A percentile compares a stretch with the other conserved stretches of the same genome.
phyloP scores from a whole-genome alignment of 2,888 invertebrate species.

The Ecliptopera silaceata region DNA sequence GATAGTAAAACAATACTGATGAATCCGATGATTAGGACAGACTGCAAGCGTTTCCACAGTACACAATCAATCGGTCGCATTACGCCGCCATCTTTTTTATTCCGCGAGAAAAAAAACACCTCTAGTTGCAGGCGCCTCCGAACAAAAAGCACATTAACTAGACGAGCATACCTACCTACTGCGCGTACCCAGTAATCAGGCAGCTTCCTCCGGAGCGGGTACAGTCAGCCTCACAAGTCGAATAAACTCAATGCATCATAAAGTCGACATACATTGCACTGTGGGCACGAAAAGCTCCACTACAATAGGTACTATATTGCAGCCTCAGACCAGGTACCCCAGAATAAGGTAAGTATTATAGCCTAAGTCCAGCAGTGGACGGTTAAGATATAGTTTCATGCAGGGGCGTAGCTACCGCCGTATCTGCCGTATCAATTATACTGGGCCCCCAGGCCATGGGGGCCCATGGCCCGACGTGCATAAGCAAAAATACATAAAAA shows the following conservation, averaged over 20 bases:
- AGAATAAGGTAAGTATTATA: too few relatives aligned
- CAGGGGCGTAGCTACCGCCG: too few relatives aligned
- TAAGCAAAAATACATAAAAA: too few relatives aligned
- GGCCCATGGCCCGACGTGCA: too few relatives aligned
- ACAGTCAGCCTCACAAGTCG: not conserved
- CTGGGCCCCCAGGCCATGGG: too few relatives aligned
- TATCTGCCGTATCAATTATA: too few relatives aligned
- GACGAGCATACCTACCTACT: not conserved
- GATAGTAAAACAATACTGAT: too few relatives aligned
- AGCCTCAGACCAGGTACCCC: too few relatives aligned
- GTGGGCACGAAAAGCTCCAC: not conserved
- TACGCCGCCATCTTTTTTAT: constrained; percentile 21
- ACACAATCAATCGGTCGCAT: constrained; percentile 19
- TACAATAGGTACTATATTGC: too few relatives aligned
- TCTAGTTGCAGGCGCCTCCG: constrained; percentile 1
- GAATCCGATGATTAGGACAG: too few relatives aligned
- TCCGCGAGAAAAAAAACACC: constrained; percentile 1
- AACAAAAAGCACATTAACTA: constrained; percentile 28
- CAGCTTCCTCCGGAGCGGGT: constrained; percentile 7
- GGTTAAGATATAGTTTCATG: too few relatives aligned
- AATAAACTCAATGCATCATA: not conserved
- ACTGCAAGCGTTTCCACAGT: not conserved
- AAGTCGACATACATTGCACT: not conserved
- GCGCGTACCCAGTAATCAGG: constrained; percentile 11
- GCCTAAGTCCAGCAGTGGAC: too few relatives aligned